These are phyloP conservation scores for Catagonus wagneri DNA, from an alignment of 2,113 vertebrate genomes.

Conservation along the genomic window DNA sequence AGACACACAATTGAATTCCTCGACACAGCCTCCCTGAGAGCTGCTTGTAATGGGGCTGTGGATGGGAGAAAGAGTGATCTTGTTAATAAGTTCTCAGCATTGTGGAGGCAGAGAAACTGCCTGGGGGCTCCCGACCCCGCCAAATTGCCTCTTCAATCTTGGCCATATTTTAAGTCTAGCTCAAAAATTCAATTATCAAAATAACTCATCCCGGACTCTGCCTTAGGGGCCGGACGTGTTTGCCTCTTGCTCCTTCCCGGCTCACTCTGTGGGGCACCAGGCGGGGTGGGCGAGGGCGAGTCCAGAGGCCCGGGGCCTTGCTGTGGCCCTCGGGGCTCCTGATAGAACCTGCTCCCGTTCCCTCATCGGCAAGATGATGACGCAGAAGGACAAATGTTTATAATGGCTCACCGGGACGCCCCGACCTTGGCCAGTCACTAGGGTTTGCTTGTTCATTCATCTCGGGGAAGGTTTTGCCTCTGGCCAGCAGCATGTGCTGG, in stretches of 20 bases:
- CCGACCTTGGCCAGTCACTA: rapidly evolving
- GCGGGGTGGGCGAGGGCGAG: neutral
- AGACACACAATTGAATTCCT: conserved; percentile 52
- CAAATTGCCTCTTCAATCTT: conserved; percentile 76
- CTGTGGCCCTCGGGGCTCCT: neutral
- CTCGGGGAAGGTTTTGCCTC: neutral
- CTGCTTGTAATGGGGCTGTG: neutral
- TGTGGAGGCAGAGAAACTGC: conserved; percentile 48
- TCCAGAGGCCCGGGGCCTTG: neutral
- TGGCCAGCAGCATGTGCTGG: neutral
- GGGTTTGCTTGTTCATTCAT: neutral
- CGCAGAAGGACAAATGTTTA: rapidly evolving
- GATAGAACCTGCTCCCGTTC: neutral
- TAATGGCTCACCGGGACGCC: neutral
- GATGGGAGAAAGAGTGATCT: conserved; percentile 67
- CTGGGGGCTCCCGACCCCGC: conserved; percentile 55
- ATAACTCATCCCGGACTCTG: conserved; percentile 51
- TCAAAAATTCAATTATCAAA: conserved; percentile 74
- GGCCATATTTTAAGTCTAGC: conserved; percentile 75
- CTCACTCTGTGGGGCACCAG: neutral
- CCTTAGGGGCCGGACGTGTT: neutral
- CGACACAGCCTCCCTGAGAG: neutral
- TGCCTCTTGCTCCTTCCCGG: neutral
- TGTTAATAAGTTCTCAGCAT: conserved; percentile 62
- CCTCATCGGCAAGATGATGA: neutral